Percentiles rank a stretch among this genome's conserved stretches.
These are phyloP conservation scores for Panulirus ornatus DNA, from an alignment of 1,140 invertebrate species.

Conservation along the genomic window DNA sequence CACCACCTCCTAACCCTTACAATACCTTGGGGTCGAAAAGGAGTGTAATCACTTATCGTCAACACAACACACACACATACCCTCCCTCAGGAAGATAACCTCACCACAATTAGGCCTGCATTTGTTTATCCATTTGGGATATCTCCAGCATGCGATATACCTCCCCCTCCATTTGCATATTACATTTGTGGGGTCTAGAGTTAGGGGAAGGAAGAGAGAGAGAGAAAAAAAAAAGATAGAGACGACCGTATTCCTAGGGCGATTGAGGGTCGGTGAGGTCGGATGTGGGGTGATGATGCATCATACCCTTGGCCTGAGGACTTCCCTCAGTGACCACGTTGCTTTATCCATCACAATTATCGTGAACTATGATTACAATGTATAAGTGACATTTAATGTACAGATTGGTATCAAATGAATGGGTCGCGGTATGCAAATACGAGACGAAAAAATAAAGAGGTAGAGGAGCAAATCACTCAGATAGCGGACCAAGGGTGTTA, in stretches of 20 bases:
- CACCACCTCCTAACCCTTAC: too few species aligned
- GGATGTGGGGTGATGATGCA: neutral
- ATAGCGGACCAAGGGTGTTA: neutral
- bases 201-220: too few species aligned
- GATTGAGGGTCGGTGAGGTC: neutral
- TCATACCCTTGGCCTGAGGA: too few species aligned
- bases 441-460: neutral
- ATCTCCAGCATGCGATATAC: neutral
- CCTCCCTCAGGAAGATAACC: too few species aligned
- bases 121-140: neutral
- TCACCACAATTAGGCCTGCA: neutral
- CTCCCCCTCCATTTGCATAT: neutral
- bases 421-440: neutral
- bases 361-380: neutral
- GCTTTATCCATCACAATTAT: neutral
- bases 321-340: neutral
- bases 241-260: neutral
- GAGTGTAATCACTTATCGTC: neutral
- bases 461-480: too few species aligned
- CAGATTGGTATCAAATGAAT: slow-evolving; percentile 9
- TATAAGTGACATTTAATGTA: neutral
- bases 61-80: neutral
- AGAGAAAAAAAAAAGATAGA: neutral
- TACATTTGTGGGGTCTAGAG: neutral
- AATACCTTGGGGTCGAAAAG: too few species aligned